Base-by-base conservation (phyloP, 2,888 invertebrate species). In the Trissonchulus latispiculum region DNA sequence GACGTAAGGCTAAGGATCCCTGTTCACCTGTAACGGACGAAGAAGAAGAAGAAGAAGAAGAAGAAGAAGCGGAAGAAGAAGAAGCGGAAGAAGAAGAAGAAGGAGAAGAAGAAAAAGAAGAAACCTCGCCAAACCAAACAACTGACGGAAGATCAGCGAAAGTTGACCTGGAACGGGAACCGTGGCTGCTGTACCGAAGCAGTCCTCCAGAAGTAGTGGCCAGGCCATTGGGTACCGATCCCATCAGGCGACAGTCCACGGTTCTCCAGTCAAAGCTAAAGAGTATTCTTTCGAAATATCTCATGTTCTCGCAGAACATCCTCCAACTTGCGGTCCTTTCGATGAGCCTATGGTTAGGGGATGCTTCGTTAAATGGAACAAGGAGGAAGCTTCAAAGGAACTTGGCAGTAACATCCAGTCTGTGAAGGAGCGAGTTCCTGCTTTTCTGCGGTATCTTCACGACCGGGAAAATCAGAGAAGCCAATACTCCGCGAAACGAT, bases 291-390 rank as follows among this genome's bases (percentile, higher is more conserved):
- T 59, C n/a, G 59, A 59, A 59, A 59, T 59, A 23, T 18, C n/a
- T 18, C 18, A 59, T 18, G 59, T 59, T 23, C 59, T 59, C 18
- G 59, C 59, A 23, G 59, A 59, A n/a, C 18, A 59, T 18, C 59
- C 59, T 59, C 59, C 59, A 59, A 59, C 59, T n/a, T 59, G 59
- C 59, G 59, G 59, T 23, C 59, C 59, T n/a, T 59, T 59, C 59
- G 59, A 59, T 59, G 59, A 59, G n/a, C 59, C 59, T 23, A 23
- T 59, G 59, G n/a, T n/a, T 18, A 59, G n/a, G 59, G 59, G 59
- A 59, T 59, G 18, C n/a, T 59, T 23, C n/a, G 18, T 18, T 18
- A 59, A 59, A 59, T 59, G 59, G 59, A 18, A 18, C 18, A 59
- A 59, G n/a, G 59, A 59, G 59, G 18, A 23, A 59, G 18, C 18